Conservation (phyloP, 2,888 invertebrate genomes). For the Drosophila stalkeri region DNA sequence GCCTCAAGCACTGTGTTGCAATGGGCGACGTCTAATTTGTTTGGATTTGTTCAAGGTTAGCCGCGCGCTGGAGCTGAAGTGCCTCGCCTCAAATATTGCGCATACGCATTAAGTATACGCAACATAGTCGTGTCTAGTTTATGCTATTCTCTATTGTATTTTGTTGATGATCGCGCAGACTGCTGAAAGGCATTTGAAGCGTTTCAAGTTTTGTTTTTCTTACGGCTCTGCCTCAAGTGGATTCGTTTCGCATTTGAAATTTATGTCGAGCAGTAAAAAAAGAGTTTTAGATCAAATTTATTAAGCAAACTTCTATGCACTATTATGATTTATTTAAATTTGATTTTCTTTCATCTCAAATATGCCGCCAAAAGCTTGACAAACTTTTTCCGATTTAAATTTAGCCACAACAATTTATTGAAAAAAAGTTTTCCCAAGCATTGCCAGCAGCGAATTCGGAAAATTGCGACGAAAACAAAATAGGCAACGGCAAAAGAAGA, state of each 20-base stretch:
- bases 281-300: conserved; percentile 6
- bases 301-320: neutral
- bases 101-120: conserved; percentile 68
- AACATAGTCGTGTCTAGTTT: conserved; percentile 42
- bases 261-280: conserved; percentile 25
- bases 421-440: conserved; percentile 45
- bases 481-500: conserved; percentile 28
- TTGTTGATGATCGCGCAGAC: conserved; percentile 22
- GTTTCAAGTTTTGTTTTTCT: conserved; percentile 31
- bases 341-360: neutral
- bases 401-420: neutral
- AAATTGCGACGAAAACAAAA: conserved; percentile 64
- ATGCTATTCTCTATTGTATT: conserved; percentile 4
- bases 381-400: conserved; percentile 36
- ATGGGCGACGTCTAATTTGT: conserved; percentile 49
- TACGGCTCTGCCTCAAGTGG: conserved; percentile 46
- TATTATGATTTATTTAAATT: neutral
- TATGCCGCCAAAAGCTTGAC: conserved; percentile 44
- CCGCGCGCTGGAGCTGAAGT: conserved; percentile 43
- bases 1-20: conserved; percentile 69
- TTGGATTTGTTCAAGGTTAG: conserved; percentile 70
- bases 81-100: conserved; percentile 63
- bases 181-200: conserved; percentile 60
- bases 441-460: conserved; percentile 55
- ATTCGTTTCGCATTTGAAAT: conserved; percentile 35